phyloP scores from a whole-genome alignment of 2,888 invertebrate genomes.

The Galerucella pusilla region DNA sequence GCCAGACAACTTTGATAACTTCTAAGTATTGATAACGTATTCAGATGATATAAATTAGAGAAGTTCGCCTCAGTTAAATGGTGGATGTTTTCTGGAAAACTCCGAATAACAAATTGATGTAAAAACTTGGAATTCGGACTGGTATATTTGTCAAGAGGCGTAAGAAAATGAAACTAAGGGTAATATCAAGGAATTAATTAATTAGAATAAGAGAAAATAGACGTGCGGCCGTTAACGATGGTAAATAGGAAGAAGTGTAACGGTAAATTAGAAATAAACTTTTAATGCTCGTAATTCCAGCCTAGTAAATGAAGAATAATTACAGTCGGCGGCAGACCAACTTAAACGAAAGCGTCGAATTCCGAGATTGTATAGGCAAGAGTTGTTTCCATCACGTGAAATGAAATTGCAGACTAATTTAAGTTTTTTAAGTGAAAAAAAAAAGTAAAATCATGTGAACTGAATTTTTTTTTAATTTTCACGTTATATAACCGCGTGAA shows the following conservation, averaged over 20 bases:
- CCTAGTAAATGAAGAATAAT: conserved; percentile 57
- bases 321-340: conserved; percentile 29
- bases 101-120: conserved; percentile 47
- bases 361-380: background rate
- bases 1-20: too few relatives aligned
- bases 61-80: conserved; percentile 50
- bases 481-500: too few relatives aligned
- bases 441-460: background rate
- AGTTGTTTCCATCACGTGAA: background rate
- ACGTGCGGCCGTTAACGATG: conserved; percentile 50
- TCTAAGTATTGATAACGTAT: conserved; percentile 18
- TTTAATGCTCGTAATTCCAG: conserved; percentile 57
- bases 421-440: background rate
- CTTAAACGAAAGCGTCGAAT: background rate
- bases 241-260: conserved; percentile 54
- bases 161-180: conserved; percentile 50
- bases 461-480: background rate
- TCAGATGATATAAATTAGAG: conserved; percentile 32
- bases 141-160: conserved; percentile 48
- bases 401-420: background rate
- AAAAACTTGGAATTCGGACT: conserved; percentile 42
- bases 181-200: conserved; percentile 58
- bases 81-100: conserved; percentile 50
- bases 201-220: conserved; percentile 55
- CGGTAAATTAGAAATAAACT: conserved; percentile 59